Evolutionary conservation across 2,113 vertebrate genomes (phyloP).

Genomic region (Kryptolebias marmoratus): DNA sequence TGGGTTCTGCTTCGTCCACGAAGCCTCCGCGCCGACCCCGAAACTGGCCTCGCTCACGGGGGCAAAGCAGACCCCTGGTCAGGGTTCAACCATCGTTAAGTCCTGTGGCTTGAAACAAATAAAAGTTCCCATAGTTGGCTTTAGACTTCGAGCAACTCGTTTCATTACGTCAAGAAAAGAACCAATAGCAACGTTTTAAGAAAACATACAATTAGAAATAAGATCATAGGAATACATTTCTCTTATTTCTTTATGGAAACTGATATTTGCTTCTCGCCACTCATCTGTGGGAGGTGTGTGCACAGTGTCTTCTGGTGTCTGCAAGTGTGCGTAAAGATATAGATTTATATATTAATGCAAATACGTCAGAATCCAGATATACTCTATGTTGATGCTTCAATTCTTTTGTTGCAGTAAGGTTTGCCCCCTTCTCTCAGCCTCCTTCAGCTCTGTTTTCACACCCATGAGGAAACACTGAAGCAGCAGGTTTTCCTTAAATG

Average conservation of each 20-base stretch:
- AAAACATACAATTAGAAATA: constrained; percentile 24
- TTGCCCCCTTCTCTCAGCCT: constrained; percentile 59
- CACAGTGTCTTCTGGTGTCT: constrained; percentile 78
- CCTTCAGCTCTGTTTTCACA: constrained; percentile 25
- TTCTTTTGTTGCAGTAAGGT: constrained; percentile 42
- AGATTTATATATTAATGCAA: constrained; percentile 62
- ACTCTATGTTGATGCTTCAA: constrained; percentile 47
- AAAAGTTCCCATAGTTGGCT: constrained; percentile 62
- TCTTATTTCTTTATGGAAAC: constrained; percentile 59
- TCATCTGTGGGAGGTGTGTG: constrained; percentile 71
- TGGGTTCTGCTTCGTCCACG: constrained; percentile 50
- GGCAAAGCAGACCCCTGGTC: constrained; percentile 8
- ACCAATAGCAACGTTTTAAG: constrained; percentile 2
- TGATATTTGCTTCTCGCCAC: constrained; percentile 64
- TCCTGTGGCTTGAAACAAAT: constrained; percentile 69
- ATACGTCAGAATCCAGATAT: constrained; percentile 63
- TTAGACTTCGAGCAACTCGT: neutral
- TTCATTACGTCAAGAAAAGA: neutral
- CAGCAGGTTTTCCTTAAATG: constrained; percentile 12
- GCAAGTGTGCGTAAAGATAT: constrained; percentile 77
- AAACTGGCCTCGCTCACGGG: constrained; percentile 1
- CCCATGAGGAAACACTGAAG: constrained; percentile 6
- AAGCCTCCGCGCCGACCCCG: constrained; percentile 28
- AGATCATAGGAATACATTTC: neutral
- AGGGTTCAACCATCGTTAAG: constrained; percentile 51